Conservation (phyloP, 2,797 vertebrate genomes). For the Typhlichthys eigenmanni region DNA sequence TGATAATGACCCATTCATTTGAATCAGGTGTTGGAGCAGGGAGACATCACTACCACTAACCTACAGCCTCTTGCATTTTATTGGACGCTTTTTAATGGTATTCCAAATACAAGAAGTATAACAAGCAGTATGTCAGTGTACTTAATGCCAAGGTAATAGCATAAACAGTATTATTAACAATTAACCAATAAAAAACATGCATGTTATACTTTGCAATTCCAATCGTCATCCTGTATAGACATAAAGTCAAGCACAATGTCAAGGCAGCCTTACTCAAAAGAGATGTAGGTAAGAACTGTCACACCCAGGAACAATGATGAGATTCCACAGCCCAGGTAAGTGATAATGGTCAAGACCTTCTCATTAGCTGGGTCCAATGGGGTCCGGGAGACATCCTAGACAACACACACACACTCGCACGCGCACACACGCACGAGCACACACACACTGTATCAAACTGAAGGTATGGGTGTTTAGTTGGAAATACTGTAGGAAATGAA, state of each 20-base stretch:
- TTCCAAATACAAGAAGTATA: not conserved
- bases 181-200: not conserved
- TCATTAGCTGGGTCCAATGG: conserved; percentile 69
- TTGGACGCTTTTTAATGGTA: not conserved
- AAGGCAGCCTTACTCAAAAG: conserved; percentile 82
- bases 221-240: not conserved
- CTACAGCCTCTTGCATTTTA: too few species aligned
- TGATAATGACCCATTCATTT: too few species aligned
- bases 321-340: conserved; percentile 84
- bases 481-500: too few species aligned
- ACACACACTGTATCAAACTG: not conserved
- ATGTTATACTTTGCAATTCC: not conserved
- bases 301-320: conserved; percentile 88
- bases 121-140: not conserved
- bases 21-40: not conserved
- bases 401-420: not conserved
- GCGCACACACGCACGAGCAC: not conserved
- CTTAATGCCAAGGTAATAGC: not conserved
- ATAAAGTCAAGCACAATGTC: not conserved
- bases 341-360: conserved; percentile 81
- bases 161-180: not conserved
- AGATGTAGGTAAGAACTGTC: conserved; percentile 82
- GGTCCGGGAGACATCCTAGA: conserved; percentile 81
- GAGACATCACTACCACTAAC: too few species aligned
- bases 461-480: too few species aligned